Percentiles rank a stretch among this genome's conserved stretches.
Conservation (phyloP, 1,140 invertebrate species). For the Branchinecta lynchi region DNA sequence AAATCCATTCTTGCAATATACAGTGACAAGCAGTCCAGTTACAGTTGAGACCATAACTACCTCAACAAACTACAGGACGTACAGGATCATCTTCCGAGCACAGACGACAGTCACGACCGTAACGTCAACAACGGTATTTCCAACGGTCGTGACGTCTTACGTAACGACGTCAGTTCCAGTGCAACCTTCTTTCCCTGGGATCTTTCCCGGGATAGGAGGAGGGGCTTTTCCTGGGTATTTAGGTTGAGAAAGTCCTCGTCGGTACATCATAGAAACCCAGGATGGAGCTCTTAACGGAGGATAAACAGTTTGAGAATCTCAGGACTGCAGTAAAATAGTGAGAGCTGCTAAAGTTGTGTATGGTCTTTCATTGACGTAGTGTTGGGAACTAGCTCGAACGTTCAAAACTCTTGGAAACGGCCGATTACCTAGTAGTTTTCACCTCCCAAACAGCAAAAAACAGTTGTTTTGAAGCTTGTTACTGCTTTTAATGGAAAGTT, state of each 20-base stretch:
- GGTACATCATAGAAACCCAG: too few species aligned
- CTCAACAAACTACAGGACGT: slow-evolving; percentile 57
- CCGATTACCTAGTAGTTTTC: too few species aligned
- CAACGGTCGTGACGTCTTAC: slow-evolving; percentile 62
- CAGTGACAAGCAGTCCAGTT: slow-evolving; percentile 60
- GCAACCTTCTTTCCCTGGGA: slow-evolving; percentile 49
- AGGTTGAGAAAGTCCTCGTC: slow-evolving; percentile 30
- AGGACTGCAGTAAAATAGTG: too few species aligned
- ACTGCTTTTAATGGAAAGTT: too few species aligned
- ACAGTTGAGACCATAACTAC: slow-evolving; percentile 61
- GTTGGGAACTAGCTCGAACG: too few species aligned
- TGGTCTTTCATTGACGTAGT: too few species aligned
- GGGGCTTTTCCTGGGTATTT: slow-evolving; percentile 37
- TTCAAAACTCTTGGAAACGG: too few species aligned
- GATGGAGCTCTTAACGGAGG: too few species aligned
- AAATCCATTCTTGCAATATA: slow-evolving; percentile 45
- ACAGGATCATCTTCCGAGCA: slow-evolving; percentile 72
- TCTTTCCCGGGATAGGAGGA: slow-evolving; percentile 45
- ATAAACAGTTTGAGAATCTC: too few species aligned
- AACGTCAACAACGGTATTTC: slow-evolving; percentile 65
- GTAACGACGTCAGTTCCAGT: slow-evolving; percentile 57
- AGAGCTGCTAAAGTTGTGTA: too few species aligned
- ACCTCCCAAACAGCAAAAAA: too few species aligned
- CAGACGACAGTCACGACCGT: slow-evolving; percentile 72
- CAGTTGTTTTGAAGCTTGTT: too few species aligned